phyloP scores from a whole-genome alignment of 2,888 invertebrate genomes.

The Drosophila monieri region DNA sequence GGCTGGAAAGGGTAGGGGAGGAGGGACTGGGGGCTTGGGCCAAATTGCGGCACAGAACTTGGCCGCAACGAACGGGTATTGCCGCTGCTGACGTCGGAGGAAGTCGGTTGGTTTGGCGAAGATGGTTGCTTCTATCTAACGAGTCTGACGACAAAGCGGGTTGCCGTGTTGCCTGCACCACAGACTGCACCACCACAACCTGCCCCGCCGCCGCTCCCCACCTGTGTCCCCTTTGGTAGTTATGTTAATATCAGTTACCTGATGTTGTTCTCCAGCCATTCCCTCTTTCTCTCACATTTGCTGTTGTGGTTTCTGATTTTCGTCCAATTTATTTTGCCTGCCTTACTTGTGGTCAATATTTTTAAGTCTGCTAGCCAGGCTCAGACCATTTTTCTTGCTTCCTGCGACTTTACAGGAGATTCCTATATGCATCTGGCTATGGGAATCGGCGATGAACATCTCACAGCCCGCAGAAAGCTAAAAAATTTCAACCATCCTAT shows the following conservation, averaged over 20 bases:
- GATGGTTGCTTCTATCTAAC: constrained; percentile 67
- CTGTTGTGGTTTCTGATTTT: constrained; percentile 46
- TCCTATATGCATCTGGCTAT: constrained; percentile 18
- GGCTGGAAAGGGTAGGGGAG: constrained; percentile 16
- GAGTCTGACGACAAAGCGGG: constrained; percentile 71
- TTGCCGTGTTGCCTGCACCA: constrained; percentile 32
- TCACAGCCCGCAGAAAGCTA: constrained; percentile 25
- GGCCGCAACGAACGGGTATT: constrained; percentile 55
- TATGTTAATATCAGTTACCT: constrained; percentile 69
- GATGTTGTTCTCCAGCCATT: constrained; percentile 37
- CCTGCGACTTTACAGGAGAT: constrained; percentile 32
- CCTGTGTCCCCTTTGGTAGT: constrained; percentile 47
- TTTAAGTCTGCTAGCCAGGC: constrained; percentile 32
- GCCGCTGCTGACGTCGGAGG: constrained; percentile 31
- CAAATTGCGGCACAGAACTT: constrained; percentile 72
- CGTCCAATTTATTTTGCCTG: constrained; percentile 50
- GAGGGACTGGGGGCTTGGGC: constrained; percentile 45
- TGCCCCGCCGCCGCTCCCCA: constrained; percentile 16
- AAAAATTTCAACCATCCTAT: constrained; percentile 22
- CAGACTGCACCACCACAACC: constrained; percentile 5
- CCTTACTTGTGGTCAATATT: constrained; percentile 47
- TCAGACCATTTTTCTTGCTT: constrained; percentile 40
- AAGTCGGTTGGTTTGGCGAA: constrained; percentile 26
- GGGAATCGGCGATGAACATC: constrained; percentile 36
- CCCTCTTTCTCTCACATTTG: constrained; percentile 26